phyloP scores from a whole-genome alignment of 2,797 vertebrate species.

The Peromyscus nudipes region DNA sequence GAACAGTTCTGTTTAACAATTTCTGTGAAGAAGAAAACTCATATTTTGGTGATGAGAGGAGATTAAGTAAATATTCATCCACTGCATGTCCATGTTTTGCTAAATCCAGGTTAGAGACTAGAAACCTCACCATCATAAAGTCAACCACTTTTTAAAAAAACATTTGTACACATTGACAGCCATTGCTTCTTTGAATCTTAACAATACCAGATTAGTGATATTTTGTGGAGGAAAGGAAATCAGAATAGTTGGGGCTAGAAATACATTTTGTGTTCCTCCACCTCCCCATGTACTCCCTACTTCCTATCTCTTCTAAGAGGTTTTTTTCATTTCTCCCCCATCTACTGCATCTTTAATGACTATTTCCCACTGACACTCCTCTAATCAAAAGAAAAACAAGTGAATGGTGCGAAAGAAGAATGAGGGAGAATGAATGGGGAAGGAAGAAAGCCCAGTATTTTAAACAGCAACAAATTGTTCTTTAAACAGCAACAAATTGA shows the following conservation, averaged over 20 bases:
- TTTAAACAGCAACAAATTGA: too few species aligned
- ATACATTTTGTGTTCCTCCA: background rate
- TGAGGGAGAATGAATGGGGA: background rate
- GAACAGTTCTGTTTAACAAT: background rate
- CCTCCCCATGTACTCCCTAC: background rate
- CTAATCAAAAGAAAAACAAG: background rate
- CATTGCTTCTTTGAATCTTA: conserved; percentile 35
- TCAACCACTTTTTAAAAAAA: background rate
- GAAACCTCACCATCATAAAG: conserved; percentile 28
- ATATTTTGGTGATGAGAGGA: background rate
- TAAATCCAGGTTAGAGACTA: background rate
- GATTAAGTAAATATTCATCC: background rate
- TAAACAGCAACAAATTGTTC: too few species aligned
- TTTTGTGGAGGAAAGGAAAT: background rate
- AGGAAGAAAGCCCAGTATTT: background rate
- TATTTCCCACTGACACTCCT: background rate
- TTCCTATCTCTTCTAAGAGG: background rate
- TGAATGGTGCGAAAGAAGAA: background rate
- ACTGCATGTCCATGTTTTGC: background rate
- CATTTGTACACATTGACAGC: background rate
- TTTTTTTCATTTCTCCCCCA: background rate
- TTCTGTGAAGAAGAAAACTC: background rate
- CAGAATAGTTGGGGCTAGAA: background rate
- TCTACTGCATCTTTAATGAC: background rate
- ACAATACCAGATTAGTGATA: background rate